Base-by-base conservation (phyloP, 2,113 vertebrate genomes). In the Oncorhynchus keta region DNA sequence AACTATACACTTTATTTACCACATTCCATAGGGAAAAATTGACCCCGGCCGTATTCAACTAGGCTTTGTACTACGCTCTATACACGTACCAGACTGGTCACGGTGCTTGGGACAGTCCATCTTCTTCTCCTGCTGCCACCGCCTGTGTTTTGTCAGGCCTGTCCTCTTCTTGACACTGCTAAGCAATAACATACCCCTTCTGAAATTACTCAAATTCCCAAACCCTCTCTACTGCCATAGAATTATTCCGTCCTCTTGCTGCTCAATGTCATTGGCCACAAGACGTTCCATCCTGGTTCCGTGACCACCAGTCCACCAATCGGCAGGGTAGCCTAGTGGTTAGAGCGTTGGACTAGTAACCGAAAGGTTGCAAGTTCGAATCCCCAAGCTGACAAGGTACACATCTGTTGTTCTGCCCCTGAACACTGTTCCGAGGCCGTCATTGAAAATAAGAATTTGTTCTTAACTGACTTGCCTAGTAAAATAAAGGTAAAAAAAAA, bases 191-290 rank as follows among this genome's bases (percentile, higher is more conserved):
- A 87, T 64, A 39, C 78, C 74, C 51, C 78, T 77, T 67, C 75
- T 70, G 76, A 84, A 79, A 92, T 89, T 88, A 90, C 86, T 80
- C 51, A 79, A 68, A 88, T 87, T 86, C 87, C 74, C 79, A 66
- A 55, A 14, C 49, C 3, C 70, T 45, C 0, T 77, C 85, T 79
- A 79, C 35, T 1, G 35, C 35, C 35, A 8, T 35, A 35, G 35
- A 35, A 35, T 8, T 7, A 35, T 35, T 35, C 78, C 83, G 81
- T 83, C 84, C 83, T 55, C 14, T 18, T 55, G 83, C 11, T 0
- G 48, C 68, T 77, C 5, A 5, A 72, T 81, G 68, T 75, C 66
- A 81, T 72, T 70, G 77, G 68, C 69, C 14, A 1, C 71, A 35
- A 22, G 39, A 35, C 9, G 70, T 65, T 72, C 68, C 76, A 26